A percentile compares a stretch with the other conserved stretches of the same genome.
Conservation (phyloP, 2,888 invertebrate species). For the Cephus pulcher region DNA sequence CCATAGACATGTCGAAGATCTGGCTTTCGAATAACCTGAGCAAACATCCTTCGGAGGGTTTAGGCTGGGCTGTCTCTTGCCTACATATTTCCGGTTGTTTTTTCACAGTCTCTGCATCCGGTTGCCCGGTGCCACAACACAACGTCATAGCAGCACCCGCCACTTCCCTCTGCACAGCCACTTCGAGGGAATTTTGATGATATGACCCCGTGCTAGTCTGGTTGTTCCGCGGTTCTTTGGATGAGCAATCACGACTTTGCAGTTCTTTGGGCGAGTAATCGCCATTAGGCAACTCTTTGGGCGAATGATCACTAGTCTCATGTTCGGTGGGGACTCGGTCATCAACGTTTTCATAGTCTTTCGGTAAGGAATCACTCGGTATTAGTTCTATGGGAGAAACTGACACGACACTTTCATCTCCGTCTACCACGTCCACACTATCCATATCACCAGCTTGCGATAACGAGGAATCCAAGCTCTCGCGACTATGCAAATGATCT, state of each 20-base stretch:
- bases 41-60: constrained; percentile 75
- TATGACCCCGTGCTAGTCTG: constrained; percentile 25
- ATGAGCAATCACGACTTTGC: constrained; percentile 35
- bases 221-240: constrained; percentile 38
- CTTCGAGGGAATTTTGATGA: constrained; percentile 35
- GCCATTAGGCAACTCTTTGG: constrained; percentile 29
- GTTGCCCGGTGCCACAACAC: constrained; percentile 60
- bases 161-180: constrained; percentile 53
- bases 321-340: constrained; percentile 20
- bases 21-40: constrained; percentile 96
- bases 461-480: constrained; percentile 80
- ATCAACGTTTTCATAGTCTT: constrained; percentile 45
- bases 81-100: constrained; percentile 61
- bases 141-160: constrained; percentile 61
- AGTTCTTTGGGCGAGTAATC: constrained; percentile 31
- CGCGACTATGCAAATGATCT: constrained; percentile 74
- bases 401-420: constrained; percentile 61
- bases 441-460: constrained; percentile 66
- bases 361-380: constrained; percentile 59
- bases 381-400: constrained; percentile 48
- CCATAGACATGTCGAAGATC: constrained; percentile 98
- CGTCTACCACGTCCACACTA: constrained; percentile 57
- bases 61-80: constrained; percentile 60
- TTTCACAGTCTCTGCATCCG: constrained; percentile 41
- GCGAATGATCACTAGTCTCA: constrained; percentile 17